A percentile compares a stretch with the other conserved stretches of the same genome.
Evolutionary conservation across 2,888 invertebrate species (phyloP).

Genomic region (Drosophila austrosaltans): DNA sequence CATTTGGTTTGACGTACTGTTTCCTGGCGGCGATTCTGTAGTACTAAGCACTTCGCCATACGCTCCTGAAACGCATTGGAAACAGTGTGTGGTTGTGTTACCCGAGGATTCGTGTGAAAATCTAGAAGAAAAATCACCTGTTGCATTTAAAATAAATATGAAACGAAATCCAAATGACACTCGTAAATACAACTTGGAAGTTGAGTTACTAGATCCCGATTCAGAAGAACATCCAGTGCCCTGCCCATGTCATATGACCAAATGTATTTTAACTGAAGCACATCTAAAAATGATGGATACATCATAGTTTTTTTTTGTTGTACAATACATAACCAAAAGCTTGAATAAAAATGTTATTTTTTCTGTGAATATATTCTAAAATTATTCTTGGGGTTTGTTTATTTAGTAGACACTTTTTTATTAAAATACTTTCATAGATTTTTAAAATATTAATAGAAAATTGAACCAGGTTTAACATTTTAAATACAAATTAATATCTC

Average conservation of each 20-base stretch:
- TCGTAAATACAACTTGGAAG: conserved; percentile 87
- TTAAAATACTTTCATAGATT: neutral
- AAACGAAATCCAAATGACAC: conserved; percentile 77
- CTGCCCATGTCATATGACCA: conserved; percentile 90
- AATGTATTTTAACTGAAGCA: conserved; percentile 88
- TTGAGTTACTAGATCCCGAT: conserved; percentile 88
- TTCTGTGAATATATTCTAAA: neutral
- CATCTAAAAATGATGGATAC: conserved; percentile 78
- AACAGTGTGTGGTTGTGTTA: conserved; percentile 94
- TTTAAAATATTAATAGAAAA: conserved; percentile 21
- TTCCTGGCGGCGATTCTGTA: conserved; percentile 87
- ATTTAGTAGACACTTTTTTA: neutral
- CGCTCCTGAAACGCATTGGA: conserved; percentile 93
- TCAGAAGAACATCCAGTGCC: conserved; percentile 90
- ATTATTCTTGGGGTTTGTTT: neutral
- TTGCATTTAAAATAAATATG: conserved; percentile 88
- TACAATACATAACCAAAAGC: no score
- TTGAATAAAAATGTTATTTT: neutral
- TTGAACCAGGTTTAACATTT: conserved; percentile 44
- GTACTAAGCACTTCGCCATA: conserved; percentile 92
- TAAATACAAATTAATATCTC: conserved; percentile 61
- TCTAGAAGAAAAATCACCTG: conserved; percentile 85
- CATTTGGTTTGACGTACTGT: conserved; percentile 91
- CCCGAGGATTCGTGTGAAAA: conserved; percentile 86
- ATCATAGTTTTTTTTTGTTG: conserved; percentile 7